Conservation (phyloP, 2,113 vertebrate species). For the Callipepla californica region DNA sequence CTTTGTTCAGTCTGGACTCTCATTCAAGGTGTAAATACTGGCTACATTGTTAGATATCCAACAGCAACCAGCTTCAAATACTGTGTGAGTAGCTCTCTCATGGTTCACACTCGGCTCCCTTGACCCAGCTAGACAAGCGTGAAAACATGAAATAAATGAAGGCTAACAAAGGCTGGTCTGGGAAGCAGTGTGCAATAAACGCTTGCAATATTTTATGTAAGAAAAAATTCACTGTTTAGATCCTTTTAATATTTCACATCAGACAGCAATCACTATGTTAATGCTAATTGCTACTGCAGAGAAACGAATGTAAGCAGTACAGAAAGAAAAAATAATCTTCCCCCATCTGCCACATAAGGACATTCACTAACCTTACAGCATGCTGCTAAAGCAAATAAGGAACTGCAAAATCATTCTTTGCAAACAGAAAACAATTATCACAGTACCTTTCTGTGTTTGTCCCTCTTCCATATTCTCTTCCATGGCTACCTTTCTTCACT, state of each 20-base stretch:
- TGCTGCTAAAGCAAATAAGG: conserved; percentile 62
- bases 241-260: not conserved
- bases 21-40: conserved; percentile 67
- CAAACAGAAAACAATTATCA: conserved; percentile 65
- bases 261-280: not conserved
- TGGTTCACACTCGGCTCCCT: conserved; percentile 58
- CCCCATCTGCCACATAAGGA: conserved; percentile 14
- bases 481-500: conserved; percentile 86
- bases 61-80: conserved; percentile 52
- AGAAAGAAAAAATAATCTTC: conserved; percentile 10
- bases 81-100: conserved; percentile 55
- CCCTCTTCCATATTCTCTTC: conserved; percentile 99
- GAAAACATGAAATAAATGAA: conserved; percentile 82
- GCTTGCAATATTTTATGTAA: not conserved
- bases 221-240: not conserved
- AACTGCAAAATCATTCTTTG: conserved; percentile 60
- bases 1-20: conserved; percentile 73
- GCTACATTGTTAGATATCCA: conserved; percentile 70
- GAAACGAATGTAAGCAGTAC: not conserved
- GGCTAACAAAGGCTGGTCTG: conserved; percentile 83
- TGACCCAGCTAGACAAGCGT: conserved; percentile 78
- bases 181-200: conserved; percentile 35
- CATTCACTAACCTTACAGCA: conserved; percentile 58
- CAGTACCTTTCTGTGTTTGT: conserved; percentile 98
- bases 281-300: conserved; percentile 10